These are phyloP conservation scores for Riparia riparia DNA, from an alignment of 2,113 vertebrate genomes.

Conservation along the genomic window DNA sequence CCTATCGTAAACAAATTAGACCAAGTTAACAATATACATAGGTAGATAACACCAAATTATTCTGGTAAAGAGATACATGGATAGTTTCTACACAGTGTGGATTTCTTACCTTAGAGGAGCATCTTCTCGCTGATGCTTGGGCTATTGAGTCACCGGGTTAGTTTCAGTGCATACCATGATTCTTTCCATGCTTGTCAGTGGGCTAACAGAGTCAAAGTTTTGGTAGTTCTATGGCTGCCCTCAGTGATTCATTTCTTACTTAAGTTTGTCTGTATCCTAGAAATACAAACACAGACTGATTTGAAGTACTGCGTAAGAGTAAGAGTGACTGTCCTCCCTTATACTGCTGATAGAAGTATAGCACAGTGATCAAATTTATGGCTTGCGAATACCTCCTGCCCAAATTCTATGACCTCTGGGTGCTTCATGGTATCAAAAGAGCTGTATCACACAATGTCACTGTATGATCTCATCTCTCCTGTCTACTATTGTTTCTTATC, in stretches of 20 bases:
- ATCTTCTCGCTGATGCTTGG: neutral
- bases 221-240: neutral
- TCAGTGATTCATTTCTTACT: neutral
- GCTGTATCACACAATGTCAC: neutral
- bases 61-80: neutral
- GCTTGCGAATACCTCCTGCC: neutral
- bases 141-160: neutral
- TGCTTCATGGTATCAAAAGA: neutral
- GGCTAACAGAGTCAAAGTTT: neutral
- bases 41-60: neutral
- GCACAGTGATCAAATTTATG: neutral
- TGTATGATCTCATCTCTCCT: neutral
- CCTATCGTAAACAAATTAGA: neutral
- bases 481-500: neutral
- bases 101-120: neutral
- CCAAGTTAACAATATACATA: neutral
- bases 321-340: neutral
- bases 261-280: neutral
- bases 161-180: neutral
- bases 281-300: neutral
- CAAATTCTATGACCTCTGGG: neutral
- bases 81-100: neutral
- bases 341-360: neutral
- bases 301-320: neutral
- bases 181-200: neutral